Conservation (phyloP, 2,113 vertebrate genomes). For the Colaptes auratus region DNA sequence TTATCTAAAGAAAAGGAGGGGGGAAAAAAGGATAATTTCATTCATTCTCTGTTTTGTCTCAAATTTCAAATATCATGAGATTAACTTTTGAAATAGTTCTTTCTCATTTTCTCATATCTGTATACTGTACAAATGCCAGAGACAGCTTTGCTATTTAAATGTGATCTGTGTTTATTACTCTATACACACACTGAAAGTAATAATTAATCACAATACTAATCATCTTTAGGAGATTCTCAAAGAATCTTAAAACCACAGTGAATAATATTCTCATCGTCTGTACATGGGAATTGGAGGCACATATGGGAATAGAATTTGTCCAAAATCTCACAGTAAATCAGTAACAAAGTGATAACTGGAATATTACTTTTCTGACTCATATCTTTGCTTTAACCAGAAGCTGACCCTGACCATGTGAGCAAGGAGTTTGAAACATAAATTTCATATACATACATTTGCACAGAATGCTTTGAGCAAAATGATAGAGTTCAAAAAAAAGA, state of each 20-base stretch:
- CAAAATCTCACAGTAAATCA: slow-evolving; percentile 29
- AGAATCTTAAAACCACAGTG: neutral
- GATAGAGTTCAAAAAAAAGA: neutral
- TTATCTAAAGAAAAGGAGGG: neutral
- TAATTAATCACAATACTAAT: neutral
- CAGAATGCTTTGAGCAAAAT: neutral
- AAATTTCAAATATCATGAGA: neutral
- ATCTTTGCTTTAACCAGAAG: neutral
- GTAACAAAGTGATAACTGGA: neutral
- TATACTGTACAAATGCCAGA: neutral
- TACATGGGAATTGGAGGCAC: neutral
- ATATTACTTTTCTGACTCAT: neutral
- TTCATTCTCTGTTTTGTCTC: neutral
- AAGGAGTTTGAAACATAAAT: neutral
- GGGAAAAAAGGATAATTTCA: no score
- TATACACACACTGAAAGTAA: neutral
- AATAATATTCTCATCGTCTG: neutral
- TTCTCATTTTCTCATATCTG: neutral
- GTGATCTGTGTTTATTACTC: neutral
- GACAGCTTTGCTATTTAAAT: neutral
- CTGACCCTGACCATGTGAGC: neutral
- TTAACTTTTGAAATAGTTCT: neutral
- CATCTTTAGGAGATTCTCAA: neutral
- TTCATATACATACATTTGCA: neutral
- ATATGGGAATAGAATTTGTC: neutral